Base-by-base conservation (phyloP, 2,797 vertebrate genomes). In the Corythornis leucogaster region DNA sequence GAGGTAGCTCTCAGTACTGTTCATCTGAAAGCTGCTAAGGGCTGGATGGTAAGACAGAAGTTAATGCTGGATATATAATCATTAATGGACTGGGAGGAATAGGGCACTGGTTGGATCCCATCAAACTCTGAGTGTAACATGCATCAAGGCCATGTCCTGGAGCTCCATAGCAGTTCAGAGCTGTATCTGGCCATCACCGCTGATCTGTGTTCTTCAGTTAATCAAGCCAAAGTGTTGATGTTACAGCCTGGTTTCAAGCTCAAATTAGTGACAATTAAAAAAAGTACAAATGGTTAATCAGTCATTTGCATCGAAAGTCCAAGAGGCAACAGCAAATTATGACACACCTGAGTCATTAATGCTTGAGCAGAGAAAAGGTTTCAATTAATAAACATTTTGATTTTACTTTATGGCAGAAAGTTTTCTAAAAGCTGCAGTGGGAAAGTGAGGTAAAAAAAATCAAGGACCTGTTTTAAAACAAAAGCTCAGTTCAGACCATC, bases 391-490 rank as follows among this genome's bases (percentile, higher is more conserved):
- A 58, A 66, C 15, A 30, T 62, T 33, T 81, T 50, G 20, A 63
- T 71, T 89, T 93, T 63, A 78, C 51, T 67, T 83, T 43, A 66
- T 12, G 15, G 69, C 20, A 69, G 42, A 69, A 76, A 45, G 21
- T n/a, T 87, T 90, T 75, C 22, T 67, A 35, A 83, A 67, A 80
- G 22, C 20, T 78, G 8, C 20, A 40, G 21, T 57, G 25, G 16
- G 85, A 86, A 93, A 93, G 33, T 31, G 26, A 79, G 20, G 6
- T 51, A 14, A 80, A 83, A 83, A 53, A 92, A 79, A 22, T 54
- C 11, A 50, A 80, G 48, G 67, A 67, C 24, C n/a, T 80, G 6
- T 28, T 92, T 76, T 62, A 69, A 92, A 94, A 95, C 74, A 92
- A 95, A 91, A 55, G 43, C 28, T 66, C 59, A 4, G 9, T 93